These are phyloP conservation scores for Macropodus opercularis DNA, from an alignment of 2,797 vertebrate genomes.

Conservation along the genomic window DNA sequence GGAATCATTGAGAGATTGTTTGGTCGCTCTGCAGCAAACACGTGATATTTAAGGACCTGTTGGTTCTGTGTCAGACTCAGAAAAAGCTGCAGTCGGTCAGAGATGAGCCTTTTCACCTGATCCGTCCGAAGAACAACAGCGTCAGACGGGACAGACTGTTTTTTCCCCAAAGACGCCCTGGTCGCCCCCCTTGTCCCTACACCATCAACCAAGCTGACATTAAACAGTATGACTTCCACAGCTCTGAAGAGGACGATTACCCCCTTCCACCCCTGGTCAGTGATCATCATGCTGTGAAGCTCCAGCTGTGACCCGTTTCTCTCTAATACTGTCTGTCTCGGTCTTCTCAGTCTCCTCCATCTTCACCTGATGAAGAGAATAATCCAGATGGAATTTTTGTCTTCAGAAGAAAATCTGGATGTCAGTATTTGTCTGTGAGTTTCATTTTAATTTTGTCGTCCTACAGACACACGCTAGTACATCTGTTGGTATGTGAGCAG, in stretches of 20 bases:
- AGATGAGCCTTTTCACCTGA: slow-evolving; percentile 84
- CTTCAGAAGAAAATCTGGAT: slow-evolving; percentile 91
- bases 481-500: too few relatives aligned
- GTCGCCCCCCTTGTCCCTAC: slow-evolving; percentile 81
- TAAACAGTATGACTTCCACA: slow-evolving; percentile 96
- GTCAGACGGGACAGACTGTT: slow-evolving; percentile 86
- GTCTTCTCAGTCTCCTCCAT: slow-evolving; percentile 82
- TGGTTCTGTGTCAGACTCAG: slow-evolving; percentile 45
- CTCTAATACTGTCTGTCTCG: neutral
- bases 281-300: neutral
- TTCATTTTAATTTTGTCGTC: neutral
- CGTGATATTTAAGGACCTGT: neutral
- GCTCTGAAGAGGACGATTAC: slow-evolving; percentile 92
- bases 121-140: slow-evolving; percentile 90
- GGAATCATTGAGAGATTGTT: too few relatives aligned
- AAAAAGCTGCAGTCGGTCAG: slow-evolving; percentile 84
- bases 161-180: slow-evolving; percentile 77
- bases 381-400: slow-evolving; percentile 90
- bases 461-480: neutral
- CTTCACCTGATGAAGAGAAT: slow-evolving; percentile 91
- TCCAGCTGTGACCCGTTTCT: neutral
- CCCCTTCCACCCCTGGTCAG: slow-evolving; percentile 82
- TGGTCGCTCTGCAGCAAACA: too few relatives aligned
- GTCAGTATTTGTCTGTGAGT: slow-evolving; percentile 93
- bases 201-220: slow-evolving; percentile 89